These are phyloP conservation scores for Apis florea DNA, from an alignment of 1,140 invertebrate genomes.

Conservation along the genomic window DNA sequence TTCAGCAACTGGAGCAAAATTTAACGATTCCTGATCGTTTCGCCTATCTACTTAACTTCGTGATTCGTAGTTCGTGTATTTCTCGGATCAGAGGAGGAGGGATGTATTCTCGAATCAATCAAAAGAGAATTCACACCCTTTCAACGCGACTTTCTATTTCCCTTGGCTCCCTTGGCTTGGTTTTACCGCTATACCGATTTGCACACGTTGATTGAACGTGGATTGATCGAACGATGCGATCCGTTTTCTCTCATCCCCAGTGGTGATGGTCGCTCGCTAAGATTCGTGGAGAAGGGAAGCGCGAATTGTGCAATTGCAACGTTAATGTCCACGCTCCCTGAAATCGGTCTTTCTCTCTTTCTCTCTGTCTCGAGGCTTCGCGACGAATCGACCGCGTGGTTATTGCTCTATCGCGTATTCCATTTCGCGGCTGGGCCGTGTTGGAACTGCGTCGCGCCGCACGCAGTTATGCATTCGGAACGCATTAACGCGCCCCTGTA, in stretches of 20 bases:
- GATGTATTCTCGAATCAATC: conserved; percentile 31
- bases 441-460: conserved; percentile 9
- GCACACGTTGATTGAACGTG: background rate
- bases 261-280: background rate
- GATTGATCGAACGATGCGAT: too few species aligned
- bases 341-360: background rate
- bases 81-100: too few species aligned
- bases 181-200: background rate
- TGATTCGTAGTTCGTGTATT: too few species aligned
- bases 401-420: conserved; percentile 46
- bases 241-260: background rate
- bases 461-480: conserved; percentile 20
- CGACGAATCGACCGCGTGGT: conserved; percentile 28
- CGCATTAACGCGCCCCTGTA: conserved; percentile 22
- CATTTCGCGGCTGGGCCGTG: conserved; percentile 16
- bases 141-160: conserved; percentile 33
- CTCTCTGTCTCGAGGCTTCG: background rate
- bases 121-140: too few species aligned
- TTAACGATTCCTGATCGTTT: background rate
- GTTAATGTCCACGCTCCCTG: conserved; percentile 27
- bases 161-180: background rate
- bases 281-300: background rate
- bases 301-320: conserved; percentile 34
- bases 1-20: too few species aligned
- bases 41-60: too few species aligned